These are phyloP conservation scores for Drosophila pseudoobscura DNA, from an alignment of 1,140 invertebrate genomes.

Conservation along the genomic window DNA sequence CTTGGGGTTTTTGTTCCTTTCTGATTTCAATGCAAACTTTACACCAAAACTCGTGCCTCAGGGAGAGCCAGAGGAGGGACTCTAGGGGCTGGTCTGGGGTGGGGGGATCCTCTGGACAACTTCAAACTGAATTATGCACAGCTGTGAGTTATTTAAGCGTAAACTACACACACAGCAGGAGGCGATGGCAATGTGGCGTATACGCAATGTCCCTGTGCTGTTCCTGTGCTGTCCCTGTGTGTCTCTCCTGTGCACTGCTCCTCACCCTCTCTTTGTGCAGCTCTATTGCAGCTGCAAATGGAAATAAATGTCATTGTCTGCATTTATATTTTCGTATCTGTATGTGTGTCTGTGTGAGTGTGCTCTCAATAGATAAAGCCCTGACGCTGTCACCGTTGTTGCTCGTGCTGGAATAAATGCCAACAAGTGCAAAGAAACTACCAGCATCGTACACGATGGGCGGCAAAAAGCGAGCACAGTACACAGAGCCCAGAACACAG, in stretches of 20 bases:
- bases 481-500: too few species aligned
- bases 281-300: slow-evolving; percentile 52
- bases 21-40: slow-evolving; percentile 2
- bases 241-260: neutral
- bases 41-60: neutral
- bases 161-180: slow-evolving; percentile 37
- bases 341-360: slow-evolving; percentile 4
- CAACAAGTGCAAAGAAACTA: slow-evolving; percentile 18
- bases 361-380: slow-evolving; percentile 51
- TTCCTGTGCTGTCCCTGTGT: slow-evolving; percentile 2
- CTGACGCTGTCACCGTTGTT: slow-evolving; percentile 28
- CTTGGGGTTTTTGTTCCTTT: neutral
- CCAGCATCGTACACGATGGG: neutral
- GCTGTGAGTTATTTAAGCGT: slow-evolving; percentile 62
- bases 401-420: slow-evolving; percentile 38
- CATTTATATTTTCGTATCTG: neutral
- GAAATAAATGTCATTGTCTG: slow-evolving; percentile 60
- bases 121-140: slow-evolving; percentile 48
- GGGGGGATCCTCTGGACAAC: slow-evolving; percentile 1
- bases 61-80: neutral
- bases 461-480: slow-evolving; percentile 2
- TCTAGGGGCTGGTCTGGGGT: too few species aligned
- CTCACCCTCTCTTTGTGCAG: neutral
- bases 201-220: slow-evolving; percentile 32
- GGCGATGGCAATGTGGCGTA: slow-evolving; percentile 27